phyloP scores from a whole-genome alignment of 2,113 vertebrate species.

The Leucoraja erinaceus region DNA sequence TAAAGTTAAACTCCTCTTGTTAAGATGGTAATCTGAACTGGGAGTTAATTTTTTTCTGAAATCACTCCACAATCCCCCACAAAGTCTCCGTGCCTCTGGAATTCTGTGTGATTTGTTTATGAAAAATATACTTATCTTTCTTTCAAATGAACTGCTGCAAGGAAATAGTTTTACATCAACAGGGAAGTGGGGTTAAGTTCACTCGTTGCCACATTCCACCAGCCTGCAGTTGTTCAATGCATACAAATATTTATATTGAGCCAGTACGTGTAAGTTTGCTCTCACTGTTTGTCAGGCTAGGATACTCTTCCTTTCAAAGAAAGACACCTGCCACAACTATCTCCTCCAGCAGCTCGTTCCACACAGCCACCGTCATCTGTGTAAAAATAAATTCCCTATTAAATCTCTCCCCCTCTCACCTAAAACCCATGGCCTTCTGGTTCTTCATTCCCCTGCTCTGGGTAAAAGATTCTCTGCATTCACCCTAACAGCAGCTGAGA shows the following conservation, averaged over 20 bases:
- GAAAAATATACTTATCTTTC: neutral
- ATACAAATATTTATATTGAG: neutral
- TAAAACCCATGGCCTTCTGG: too few relatives aligned
- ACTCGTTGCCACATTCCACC: neutral
- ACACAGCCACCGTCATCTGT: too few relatives aligned
- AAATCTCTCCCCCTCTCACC: too few relatives aligned
- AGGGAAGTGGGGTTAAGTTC: neutral
- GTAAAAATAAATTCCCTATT: too few relatives aligned
- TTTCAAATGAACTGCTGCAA: constrained; percentile 4
- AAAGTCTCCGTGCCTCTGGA: neutral
- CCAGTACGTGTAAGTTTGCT: neutral
- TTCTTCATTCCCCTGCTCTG: too few relatives aligned
- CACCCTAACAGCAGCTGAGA: too few relatives aligned
- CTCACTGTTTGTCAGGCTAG: neutral
- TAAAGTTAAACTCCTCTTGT: neutral
- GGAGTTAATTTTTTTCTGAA: neutral
- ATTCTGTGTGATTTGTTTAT: neutral
- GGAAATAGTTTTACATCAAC: neutral
- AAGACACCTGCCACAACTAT: too few relatives aligned
- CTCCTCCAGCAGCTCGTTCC: too few relatives aligned
- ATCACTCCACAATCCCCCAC: neutral
- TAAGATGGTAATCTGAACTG: neutral
- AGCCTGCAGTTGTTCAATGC: neutral
- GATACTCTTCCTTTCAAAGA: neutral
- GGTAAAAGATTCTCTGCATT: too few relatives aligned